Base-by-base conservation (phyloP, 1,140 invertebrate genomes). In the Aradophagus sp. region DNA sequence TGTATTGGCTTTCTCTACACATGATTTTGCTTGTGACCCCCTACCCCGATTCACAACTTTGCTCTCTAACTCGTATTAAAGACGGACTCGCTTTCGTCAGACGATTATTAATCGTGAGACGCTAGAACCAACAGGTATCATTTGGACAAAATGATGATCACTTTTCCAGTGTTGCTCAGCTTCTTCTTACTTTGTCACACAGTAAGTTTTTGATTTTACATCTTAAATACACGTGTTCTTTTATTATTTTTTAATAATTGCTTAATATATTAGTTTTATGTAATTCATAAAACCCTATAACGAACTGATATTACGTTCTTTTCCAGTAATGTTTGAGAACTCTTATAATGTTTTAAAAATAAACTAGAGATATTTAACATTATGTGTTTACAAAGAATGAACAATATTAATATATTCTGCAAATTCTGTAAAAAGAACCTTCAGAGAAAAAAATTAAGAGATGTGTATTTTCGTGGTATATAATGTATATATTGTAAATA, bases 1-100 rank as follows among this genome's bases (percentile, higher is more conserved):
- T 23, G 8, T 8, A 23, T 6, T 17, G 34, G 34, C 55, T 61
- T 61, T 61, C 35, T 48, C 61, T 41, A 48, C 39, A 32, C 61
- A 34, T 32, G 12, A n/a, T n/a, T n/a, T 32, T 47, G 42, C 55
- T 38, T 2, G 11, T 3, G 47, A 38, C 14, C 27, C 50, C 61
- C 61, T 32, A 13, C 48, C 29, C 38, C 2, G 32, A 19, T 15
- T 42, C 31, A 3, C 34, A 5, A 36, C 14, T 45, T 55, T 26
- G 12, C 50, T 65, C 50, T 47, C 41, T 36, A 45, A 47, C 13
- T 32, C 7, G 11, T 63, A 63, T 20, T 63, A 53, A 65, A 55
- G 34, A 39, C 39, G 20, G 41, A 35, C 20, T 65, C 41, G 41
- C 48, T 55, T 47, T 65, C 48, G 34, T 39, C 19, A 41, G 15